These are phyloP conservation scores for Odontesthes bonariensis DNA, from an alignment of 2,113 vertebrate species.

Conservation along the genomic window DNA sequence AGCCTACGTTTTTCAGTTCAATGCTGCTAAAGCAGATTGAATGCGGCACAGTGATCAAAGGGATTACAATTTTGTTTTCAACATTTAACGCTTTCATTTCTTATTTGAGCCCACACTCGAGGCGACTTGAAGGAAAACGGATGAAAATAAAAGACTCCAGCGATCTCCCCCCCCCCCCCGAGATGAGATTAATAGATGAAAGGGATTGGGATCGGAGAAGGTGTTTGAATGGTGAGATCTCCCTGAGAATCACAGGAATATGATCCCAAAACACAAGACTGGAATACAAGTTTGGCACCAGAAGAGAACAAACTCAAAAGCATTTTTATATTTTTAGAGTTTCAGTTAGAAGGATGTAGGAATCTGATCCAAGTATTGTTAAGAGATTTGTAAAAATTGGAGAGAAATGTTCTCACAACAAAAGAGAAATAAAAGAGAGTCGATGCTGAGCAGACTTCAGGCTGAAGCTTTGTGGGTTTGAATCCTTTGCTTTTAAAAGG, in stretches of 20 bases:
- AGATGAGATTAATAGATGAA: slow-evolving; percentile 17
- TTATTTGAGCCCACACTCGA: background rate
- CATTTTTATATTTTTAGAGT: background rate
- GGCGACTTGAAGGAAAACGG: slow-evolving; percentile 9
- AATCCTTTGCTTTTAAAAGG: background rate
- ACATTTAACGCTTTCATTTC: slow-evolving; percentile 7
- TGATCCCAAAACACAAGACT: background rate
- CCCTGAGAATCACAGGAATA: background rate
- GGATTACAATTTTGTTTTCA: too few relatives aligned
- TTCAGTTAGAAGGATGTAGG: background rate
- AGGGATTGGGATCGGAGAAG: slow-evolving; percentile 17
- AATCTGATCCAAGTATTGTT: background rate
- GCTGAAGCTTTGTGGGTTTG: background rate
- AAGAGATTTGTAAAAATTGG: background rate
- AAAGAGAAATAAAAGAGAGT: background rate
- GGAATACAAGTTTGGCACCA: background rate
- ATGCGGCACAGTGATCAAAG: background rate
- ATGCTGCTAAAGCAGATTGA: slow-evolving; percentile 7
- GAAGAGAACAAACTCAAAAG: fast-evolving
- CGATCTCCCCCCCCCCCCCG: background rate
- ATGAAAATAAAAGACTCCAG: background rate
- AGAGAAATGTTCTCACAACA: too few relatives aligned
- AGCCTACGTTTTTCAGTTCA: background rate
- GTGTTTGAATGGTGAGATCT: slow-evolving; percentile 8
- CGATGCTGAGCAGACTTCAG: background rate